These are phyloP conservation scores for Idaea straminata DNA, from an alignment of 2,888 invertebrate species.

Conservation along the genomic window DNA sequence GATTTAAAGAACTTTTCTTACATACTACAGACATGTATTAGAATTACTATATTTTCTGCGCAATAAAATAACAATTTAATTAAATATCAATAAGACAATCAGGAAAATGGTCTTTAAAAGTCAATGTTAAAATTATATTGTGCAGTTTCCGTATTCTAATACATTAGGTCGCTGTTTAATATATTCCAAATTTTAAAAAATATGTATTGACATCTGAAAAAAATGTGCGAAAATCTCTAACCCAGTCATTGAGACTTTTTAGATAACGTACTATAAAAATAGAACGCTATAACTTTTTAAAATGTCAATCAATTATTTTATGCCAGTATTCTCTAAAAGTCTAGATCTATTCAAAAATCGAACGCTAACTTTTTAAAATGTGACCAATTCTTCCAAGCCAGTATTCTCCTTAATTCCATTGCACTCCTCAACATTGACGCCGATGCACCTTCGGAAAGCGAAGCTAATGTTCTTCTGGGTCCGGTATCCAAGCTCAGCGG, in stretches of 20 bases:
- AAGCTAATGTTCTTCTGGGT: conserved; percentile 99
- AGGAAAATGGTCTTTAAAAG: neutral
- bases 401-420: conserved; percentile 88
- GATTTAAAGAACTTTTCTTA: conserved; percentile 42
- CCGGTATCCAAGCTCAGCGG: conserved; percentile 98
- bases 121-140: neutral
- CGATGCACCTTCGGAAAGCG: conserved; percentile 99
- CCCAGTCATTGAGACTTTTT: too few species aligned
- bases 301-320: too few species aligned
- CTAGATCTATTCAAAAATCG: conserved; percentile 7
- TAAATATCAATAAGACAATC: neutral
- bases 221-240: too few species aligned
- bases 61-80: neutral
- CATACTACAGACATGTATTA: conserved; percentile 10
- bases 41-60: neutral
- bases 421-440: conserved; percentile 97
- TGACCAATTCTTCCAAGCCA: conserved; percentile 17
- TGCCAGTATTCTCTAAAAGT: too few species aligned
- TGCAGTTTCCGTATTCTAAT: neutral
- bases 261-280: too few species aligned
- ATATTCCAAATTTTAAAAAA: too few species aligned
- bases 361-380: conserved; percentile 7
- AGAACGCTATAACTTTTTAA: too few species aligned
- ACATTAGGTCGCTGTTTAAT: too few species aligned
- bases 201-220: too few species aligned